Conservation (phyloP, 2,797 vertebrate species). For the Arrhamphus sclerolepis region DNA sequence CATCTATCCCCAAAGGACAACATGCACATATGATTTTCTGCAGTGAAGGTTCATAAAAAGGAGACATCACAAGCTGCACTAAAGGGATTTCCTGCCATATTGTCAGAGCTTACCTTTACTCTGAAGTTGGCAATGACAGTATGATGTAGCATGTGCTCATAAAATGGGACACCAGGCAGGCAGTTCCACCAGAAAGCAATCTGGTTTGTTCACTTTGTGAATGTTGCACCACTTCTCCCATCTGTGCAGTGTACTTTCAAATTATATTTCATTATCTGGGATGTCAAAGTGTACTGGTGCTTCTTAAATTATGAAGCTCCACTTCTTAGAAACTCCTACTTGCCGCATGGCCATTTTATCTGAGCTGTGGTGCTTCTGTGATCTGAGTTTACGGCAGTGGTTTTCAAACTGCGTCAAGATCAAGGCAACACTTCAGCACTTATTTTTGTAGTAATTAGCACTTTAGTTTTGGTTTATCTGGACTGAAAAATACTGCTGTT, state of each 20-base stretch:
- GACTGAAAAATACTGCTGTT: too few species aligned
- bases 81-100: slow-evolving; percentile 60
- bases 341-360: slow-evolving; percentile 14
- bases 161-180: slow-evolving; percentile 63
- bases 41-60: too few species aligned
- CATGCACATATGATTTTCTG: too few species aligned
- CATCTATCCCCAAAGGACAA: too few species aligned
- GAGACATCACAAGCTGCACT: slow-evolving; percentile 17
- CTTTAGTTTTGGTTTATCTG: too few species aligned
- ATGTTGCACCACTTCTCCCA: slow-evolving; percentile 58
- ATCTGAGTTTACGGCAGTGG: neutral
- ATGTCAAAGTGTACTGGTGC: slow-evolving; percentile 41
- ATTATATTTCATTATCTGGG: slow-evolving; percentile 49
- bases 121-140: slow-evolving; percentile 46
- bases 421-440: neutral
- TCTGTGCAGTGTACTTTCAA: slow-evolving; percentile 60
- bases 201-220: slow-evolving; percentile 55
- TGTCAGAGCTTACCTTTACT: slow-evolving; percentile 56
- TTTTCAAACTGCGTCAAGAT: neutral
- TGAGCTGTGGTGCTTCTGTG: slow-evolving; percentile 4
- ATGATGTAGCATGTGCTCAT: slow-evolving; percentile 64
- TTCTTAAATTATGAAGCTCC: slow-evolving; percentile 29
- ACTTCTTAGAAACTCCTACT: slow-evolving; percentile 10
- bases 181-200: slow-evolving; percentile 65
- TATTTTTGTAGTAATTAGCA: neutral